These are phyloP conservation scores for Melanostoma mellinum DNA, from an alignment of 2,888 invertebrate species.

Conservation along the genomic window DNA sequence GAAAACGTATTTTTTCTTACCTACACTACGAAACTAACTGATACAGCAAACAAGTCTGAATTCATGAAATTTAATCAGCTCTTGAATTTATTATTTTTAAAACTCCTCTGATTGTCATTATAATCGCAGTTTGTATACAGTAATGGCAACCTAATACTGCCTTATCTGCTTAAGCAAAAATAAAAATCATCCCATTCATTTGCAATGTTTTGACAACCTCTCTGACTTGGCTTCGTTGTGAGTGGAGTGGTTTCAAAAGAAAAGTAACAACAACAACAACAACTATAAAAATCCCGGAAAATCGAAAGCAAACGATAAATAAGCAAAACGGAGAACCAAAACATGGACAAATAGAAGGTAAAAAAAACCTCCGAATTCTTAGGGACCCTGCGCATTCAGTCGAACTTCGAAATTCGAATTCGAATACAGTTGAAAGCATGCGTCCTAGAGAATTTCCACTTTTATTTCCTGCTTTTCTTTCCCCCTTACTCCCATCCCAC, in stretches of 20 bases:
- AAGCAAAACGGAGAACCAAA: slow-evolving; percentile 27
- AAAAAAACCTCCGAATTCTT: slow-evolving; percentile 29
- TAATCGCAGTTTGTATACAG: neutral
- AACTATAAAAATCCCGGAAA: slow-evolving; percentile 19
- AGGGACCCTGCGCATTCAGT: slow-evolving; percentile 55
- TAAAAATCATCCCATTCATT: neutral
- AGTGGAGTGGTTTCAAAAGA: too few species aligned
- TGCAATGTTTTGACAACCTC: slow-evolving; percentile 14
- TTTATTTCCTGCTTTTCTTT: neutral
- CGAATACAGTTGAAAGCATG: slow-evolving; percentile 61
- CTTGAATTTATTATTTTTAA: neutral
- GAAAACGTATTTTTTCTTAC: neutral
- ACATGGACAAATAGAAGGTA: slow-evolving; percentile 5
- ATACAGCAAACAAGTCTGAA: neutral
- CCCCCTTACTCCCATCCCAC: neutral
- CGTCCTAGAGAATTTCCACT: slow-evolving; percentile 47
- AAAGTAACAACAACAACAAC: neutral
- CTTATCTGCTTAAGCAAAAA: too few species aligned
- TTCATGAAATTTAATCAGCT: slow-evolving; percentile 4
- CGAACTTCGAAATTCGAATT: slow-evolving; percentile 58
- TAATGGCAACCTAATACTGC: neutral
- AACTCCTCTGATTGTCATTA: slow-evolving; percentile 19
- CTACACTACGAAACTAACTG: neutral
- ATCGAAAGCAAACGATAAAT: slow-evolving; percentile 1
- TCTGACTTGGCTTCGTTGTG: too few species aligned